Evolutionary conservation across 2,888 invertebrate species (phyloP), one percentile per base, ranked within the genome.

Genomic region (Arge pagana): DNA sequence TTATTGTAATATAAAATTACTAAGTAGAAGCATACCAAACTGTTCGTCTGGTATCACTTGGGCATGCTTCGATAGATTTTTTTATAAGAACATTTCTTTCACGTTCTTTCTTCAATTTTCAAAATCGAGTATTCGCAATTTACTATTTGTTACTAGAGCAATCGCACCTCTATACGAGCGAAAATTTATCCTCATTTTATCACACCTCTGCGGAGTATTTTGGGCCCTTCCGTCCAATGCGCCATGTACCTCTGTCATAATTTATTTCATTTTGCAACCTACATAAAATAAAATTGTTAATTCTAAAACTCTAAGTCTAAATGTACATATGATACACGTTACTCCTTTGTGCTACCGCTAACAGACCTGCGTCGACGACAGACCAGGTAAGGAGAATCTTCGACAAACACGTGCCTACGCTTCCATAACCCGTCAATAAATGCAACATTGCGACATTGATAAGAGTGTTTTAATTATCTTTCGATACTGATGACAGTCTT

Each of bases 171-270:
- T 56, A 63, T 58, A 62, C 48, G 49, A 49, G 28, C 41, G 36
- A 39, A 31, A 31, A 67, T 67, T 70, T 65, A 63, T 60, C 64
- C 67, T 71, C 61, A 66, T 69, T 68, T 69, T 61, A n/a, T n/a
- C n/a, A 69, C 70, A 72, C 68, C 67, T 72, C 67, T 72, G 71
- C 71, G 71, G 67, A 71, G 72, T 72, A 71, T 73, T 73, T 72
- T 73, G 72, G 72, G 72, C 72, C 63, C 67, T 69, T 73, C 72
- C 72, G 72, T 73, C 72, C 72, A 72, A 70, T 67, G 61, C 71
- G 68, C 71, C 70, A 71, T 72, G 68, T 72, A 72, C 67, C 70
- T 70, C 67, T 72, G 67, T 72, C 71, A 72, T 65, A 62, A 67
- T 65, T 67, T 60, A 60, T 64, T 64, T 66, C 61, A 65, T 62